Evolutionary conservation across 2,113 vertebrate genomes (phyloP).

Genomic region (Rhabdomys dilectus): DNA sequence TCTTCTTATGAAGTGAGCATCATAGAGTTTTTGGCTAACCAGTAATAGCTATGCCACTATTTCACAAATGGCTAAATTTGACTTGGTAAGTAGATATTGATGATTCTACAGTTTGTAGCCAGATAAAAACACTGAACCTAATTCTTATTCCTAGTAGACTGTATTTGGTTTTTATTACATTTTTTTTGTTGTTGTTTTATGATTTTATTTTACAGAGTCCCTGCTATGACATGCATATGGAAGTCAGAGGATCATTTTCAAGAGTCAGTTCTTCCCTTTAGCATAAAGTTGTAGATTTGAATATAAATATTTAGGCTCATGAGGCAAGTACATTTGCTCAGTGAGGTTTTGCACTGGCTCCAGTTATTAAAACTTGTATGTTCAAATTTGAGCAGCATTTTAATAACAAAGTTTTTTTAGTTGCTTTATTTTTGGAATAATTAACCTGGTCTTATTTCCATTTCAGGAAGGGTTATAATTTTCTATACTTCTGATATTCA

Average conservation of each 20-base stretch:
- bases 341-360: neutral
- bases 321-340: neutral
- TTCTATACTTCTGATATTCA: neutral
- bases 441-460: neutral
- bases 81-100: neutral
- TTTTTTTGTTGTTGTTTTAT: neutral
- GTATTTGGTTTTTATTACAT: neutral
- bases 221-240: no score
- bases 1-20: neutral
- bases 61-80: neutral
- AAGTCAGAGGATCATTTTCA: neutral
- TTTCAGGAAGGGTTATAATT: neutral
- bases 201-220: neutral
- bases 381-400: neutral
- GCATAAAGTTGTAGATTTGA: neutral
- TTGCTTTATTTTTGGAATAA: neutral
- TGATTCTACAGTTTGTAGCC: neutral
- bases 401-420: neutral
- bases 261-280: neutral
- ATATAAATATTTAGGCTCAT: neutral
- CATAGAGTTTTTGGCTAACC: neutral
- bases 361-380: neutral
- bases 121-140: neutral
- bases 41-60: neutral
- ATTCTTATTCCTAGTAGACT: neutral